Percentiles rank a stretch among this genome's conserved stretches.
These are phyloP conservation scores for Anoplopoma fimbria DNA, from an alignment of 2,113 vertebrate genomes.

Conservation along the genomic window DNA sequence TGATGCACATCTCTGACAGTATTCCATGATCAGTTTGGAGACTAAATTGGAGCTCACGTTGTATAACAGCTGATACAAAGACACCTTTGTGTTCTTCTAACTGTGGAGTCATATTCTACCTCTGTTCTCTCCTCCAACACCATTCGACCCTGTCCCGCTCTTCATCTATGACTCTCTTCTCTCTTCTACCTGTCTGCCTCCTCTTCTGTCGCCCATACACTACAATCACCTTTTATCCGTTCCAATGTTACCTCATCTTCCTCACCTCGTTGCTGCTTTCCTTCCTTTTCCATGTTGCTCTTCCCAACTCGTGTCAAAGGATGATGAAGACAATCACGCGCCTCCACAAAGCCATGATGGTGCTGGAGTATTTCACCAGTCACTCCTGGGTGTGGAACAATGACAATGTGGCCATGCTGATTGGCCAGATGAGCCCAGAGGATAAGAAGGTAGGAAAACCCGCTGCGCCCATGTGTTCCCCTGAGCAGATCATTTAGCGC, in stretches of 20 bases:
- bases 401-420: constrained; percentile 94
- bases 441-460: constrained; percentile 89
- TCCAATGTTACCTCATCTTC: neutral
- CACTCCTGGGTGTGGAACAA: constrained; percentile 98
- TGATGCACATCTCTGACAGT: neutral
- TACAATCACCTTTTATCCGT: neutral
- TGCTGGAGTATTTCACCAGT: constrained; percentile 98
- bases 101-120: neutral
- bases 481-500: too few species aligned
- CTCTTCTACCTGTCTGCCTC: neutral
- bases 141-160: neutral
- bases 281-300: neutral
- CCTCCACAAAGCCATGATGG: constrained; percentile 95
- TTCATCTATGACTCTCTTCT: neutral
- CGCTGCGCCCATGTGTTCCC: too few species aligned
- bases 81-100: neutral
- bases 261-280: neutral
- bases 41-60: neutral
- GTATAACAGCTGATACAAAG: neutral
- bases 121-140: neutral
- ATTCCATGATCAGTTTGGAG: neutral
- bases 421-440: constrained; percentile 90
- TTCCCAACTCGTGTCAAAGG: constrained; percentile 71
- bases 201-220: neutral
- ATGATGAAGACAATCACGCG: constrained; percentile 99